Conservation (phyloP, 2,113 vertebrate species). For the Pollachius pollachius region DNA sequence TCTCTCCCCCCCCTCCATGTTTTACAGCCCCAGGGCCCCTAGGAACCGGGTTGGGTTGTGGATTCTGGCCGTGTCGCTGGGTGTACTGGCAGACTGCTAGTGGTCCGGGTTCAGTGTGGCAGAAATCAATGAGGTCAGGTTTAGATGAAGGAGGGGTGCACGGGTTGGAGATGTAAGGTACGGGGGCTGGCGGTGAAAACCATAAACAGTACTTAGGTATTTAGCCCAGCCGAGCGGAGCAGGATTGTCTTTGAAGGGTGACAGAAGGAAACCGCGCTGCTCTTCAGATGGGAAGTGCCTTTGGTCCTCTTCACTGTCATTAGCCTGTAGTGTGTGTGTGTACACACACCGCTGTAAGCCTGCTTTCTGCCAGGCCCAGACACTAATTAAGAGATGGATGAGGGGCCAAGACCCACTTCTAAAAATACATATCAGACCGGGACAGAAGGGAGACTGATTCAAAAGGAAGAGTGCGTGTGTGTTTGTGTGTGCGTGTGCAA, state of each 20-base stretch:
- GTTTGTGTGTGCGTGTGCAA: not conserved
- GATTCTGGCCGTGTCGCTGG: conserved; percentile 51
- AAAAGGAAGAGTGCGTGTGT: not conserved
- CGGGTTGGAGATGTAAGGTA: too few relatives aligned
- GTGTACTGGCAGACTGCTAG: conserved; percentile 31
- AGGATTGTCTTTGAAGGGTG: conserved; percentile 19
- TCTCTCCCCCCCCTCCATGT: conserved; percentile 2
- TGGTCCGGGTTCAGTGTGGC: not conserved
- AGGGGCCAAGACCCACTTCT: conserved; percentile 39
- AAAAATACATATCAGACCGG: conserved; percentile 61
- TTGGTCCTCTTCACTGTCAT: conserved; percentile 7
- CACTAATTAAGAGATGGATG: conserved; percentile 39
- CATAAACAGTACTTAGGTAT: conserved; percentile 26
- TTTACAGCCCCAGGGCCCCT: conserved; percentile 37
- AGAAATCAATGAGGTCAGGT: not conserved
- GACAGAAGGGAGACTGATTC: conserved; percentile 34
- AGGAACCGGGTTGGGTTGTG: conserved; percentile 43
- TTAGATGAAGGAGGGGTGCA: not conserved
- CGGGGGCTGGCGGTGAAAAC: not conserved
- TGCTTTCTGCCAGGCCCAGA: too few relatives aligned
- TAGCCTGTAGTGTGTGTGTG: conserved; percentile 11
- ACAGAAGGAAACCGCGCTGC: conserved; percentile 11
- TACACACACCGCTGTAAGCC: conserved; percentile 1
- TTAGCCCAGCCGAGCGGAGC: conserved; percentile 20
- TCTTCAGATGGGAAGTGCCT: conserved; percentile 4